Conservation (phyloP, 1,140 invertebrate species). For the Homarus americanus region DNA sequence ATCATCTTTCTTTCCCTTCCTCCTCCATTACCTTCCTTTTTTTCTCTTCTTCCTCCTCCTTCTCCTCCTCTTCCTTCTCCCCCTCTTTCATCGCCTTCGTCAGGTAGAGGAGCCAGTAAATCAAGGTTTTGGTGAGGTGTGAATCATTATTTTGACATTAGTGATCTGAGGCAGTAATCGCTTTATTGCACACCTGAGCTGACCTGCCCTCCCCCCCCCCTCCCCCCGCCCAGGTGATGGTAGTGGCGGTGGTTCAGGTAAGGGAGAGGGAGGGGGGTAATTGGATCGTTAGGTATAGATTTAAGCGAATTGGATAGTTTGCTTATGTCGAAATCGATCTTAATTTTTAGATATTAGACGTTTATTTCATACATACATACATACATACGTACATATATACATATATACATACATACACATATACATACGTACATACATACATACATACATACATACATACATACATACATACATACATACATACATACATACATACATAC, state of each 20-base stretch:
- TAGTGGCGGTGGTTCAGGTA: neutral
- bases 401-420: constrained; percentile 34
- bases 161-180: constrained; percentile 22
- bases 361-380: neutral
- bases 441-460: constrained; percentile 9
- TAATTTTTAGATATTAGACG: too few relatives aligned
- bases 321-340: too few relatives aligned
- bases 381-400: neutral
- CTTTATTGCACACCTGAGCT: constrained; percentile 52
- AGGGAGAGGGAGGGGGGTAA: neutral
- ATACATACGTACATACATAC: neutral
- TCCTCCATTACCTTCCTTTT: neutral
- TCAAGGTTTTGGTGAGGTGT: constrained; percentile 38
- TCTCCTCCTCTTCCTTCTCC: neutral
- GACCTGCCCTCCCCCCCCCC: neutral
- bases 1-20: neutral
- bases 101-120: constrained; percentile 23
- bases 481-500: constrained; percentile 26
- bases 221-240: neutral
- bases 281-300: too few relatives aligned
- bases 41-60: neutral
- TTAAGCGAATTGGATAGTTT: too few relatives aligned
- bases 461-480: constrained; percentile 12
- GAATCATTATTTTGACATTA: constrained; percentile 72
- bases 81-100: constrained; percentile 1